A percentile compares a stretch with the other conserved stretches of the same genome.
phyloP scores from a whole-genome alignment of 2,888 invertebrate species.

The Creontiades dilutus region DNA sequence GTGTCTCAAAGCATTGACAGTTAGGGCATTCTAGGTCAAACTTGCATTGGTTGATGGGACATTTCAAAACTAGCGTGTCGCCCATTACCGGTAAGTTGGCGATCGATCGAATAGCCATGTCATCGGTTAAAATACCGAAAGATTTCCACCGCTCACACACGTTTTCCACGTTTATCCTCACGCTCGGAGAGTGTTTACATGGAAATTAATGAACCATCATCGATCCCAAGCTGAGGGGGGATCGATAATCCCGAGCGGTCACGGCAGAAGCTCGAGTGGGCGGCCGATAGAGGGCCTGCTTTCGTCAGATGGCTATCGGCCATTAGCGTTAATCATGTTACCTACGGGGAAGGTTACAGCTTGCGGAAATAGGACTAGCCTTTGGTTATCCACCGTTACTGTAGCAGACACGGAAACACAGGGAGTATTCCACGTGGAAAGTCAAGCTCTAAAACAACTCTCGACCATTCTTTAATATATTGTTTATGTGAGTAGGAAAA shows the following conservation, averaged over 20 bases:
- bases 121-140: background rate
- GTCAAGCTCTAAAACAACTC: no score
- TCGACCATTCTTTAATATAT: no score
- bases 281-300: background rate
- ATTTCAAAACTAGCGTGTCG: background rate
- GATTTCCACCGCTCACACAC: background rate
- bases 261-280: background rate
- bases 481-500: no score
- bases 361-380: background rate
- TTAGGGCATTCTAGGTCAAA: background rate
- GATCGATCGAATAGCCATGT: background rate
- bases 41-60: background rate
- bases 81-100: background rate
- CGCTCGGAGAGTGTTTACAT: background rate
- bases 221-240: background rate
- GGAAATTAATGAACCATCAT: background rate
- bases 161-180: background rate
- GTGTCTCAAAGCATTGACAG: no score
- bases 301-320: background rate
- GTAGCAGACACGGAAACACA: background rate
- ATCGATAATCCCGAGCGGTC: background rate
- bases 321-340: constrained; percentile 14
- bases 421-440: no score
- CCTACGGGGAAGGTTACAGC: background rate
- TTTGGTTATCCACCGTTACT: background rate